Conservation (phyloP, 1,140 invertebrate species). For the Anoplolepis gracilipes region DNA sequence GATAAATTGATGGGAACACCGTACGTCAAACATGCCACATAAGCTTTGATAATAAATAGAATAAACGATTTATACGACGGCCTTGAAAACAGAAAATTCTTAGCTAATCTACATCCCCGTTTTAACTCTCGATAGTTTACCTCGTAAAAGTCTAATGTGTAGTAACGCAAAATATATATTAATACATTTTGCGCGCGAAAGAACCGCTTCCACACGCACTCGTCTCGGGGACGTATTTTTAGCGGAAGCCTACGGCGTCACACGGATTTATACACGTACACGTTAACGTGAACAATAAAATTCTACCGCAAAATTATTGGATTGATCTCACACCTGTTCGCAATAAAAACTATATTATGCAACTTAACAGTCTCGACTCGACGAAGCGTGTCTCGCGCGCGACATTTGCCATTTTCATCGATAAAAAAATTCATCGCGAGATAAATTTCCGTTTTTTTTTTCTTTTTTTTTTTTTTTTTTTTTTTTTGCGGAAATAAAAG, state of each 20-base stretch:
- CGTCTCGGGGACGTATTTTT: constrained; percentile 44
- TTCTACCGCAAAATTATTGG: constrained; percentile 2
- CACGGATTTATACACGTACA: neutral
- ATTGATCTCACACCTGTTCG: neutral
- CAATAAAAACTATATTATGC: constrained; percentile 6
- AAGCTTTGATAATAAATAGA: constrained; percentile 19
- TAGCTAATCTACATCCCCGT: neutral
- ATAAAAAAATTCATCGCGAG: neutral
- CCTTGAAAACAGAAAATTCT: neutral
- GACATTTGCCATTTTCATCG: neutral
- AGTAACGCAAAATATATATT: neutral
- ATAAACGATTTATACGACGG: neutral
- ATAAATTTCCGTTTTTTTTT: too few relatives aligned
- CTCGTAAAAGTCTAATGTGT: constrained; percentile 45
- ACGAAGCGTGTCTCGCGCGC: neutral
- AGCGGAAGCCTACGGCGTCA: neutral
- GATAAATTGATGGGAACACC: neutral
- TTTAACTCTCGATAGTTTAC: constrained; percentile 5
- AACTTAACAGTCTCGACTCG: neutral
- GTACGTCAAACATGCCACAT: too few relatives aligned
- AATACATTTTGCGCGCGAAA: neutral
- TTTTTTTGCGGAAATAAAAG: neutral
- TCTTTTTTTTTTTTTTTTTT: too few relatives aligned
- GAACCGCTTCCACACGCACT: neutral
- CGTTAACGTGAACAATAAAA: neutral